Conservation (phyloP, 2,797 vertebrate genomes). For the Sciurus carolinensis region DNA sequence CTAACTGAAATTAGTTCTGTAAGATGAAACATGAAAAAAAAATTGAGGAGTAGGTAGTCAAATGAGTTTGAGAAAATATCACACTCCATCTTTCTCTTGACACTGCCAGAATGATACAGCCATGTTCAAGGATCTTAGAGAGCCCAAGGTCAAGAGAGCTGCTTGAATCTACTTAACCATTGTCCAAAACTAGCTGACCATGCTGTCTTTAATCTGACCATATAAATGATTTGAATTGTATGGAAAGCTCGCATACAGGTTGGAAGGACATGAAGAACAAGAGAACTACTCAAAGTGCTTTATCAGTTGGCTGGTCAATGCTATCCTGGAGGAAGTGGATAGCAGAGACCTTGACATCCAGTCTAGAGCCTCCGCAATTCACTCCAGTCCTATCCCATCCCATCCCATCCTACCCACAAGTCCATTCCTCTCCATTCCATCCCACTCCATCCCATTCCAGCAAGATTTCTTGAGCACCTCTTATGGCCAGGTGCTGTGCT, state of each 20-base stretch:
- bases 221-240: background rate
- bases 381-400: background rate
- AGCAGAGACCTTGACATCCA: background rate
- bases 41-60: background rate
- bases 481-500: background rate
- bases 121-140: background rate
- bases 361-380: background rate
- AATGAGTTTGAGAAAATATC: background rate
- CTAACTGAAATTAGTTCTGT: background rate
- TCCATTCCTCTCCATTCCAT: rapidly evolving
- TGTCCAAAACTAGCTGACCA: background rate
- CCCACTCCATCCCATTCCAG: background rate
- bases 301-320: background rate
- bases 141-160: background rate
- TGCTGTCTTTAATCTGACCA: background rate
- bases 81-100: background rate
- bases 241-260: background rate
- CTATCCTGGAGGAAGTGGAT: background rate
- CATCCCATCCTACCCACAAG: background rate
- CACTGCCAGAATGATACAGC: background rate
- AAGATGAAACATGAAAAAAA: background rate
- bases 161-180: background rate
- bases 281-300: background rate
- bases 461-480: background rate
- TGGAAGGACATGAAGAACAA: background rate